phyloP scores from a whole-genome alignment of 2,888 invertebrate species.

The Nomada flava region DNA sequence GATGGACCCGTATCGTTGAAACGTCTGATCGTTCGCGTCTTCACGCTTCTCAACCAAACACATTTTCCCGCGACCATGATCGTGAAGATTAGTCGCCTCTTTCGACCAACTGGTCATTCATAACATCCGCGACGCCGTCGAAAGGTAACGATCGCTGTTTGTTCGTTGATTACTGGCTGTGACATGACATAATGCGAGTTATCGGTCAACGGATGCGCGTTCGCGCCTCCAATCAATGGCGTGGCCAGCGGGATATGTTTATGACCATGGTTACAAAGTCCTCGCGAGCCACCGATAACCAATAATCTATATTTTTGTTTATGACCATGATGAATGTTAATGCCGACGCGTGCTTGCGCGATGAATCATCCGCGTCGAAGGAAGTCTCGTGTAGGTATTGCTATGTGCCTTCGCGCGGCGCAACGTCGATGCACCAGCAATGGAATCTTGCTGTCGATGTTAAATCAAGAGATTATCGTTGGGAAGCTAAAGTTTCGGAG shows the following conservation, averaged over 20 bases:
- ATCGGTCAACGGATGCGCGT: slow-evolving; percentile 52
- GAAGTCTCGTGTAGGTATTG: slow-evolving; percentile 32
- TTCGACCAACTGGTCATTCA: slow-evolving; percentile 38
- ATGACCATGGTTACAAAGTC: slow-evolving; percentile 67
- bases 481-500: background rate
- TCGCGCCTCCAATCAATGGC: slow-evolving; percentile 48
- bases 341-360: slow-evolving; percentile 40
- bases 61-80: slow-evolving; percentile 3
- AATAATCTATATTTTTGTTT: slow-evolving; percentile 59
- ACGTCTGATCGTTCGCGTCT: too few species aligned
- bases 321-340: slow-evolving; percentile 40
- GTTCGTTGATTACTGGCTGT: slow-evolving; percentile 51
- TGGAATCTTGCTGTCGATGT: background rate
- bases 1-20: too few species aligned
- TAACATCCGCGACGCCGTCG: slow-evolving; percentile 21
- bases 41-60: background rate
- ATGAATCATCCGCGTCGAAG: slow-evolving; percentile 53
- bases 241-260: slow-evolving; percentile 60
- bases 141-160: slow-evolving; percentile 55
- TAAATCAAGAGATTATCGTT: background rate
- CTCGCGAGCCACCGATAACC: slow-evolving; percentile 55
- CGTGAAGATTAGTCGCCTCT: slow-evolving; percentile 2
- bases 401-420: slow-evolving; percentile 11
- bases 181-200: slow-evolving; percentile 60
- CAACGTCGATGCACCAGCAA: background rate